Conservation (phyloP, 2,113 vertebrate species). For the Megaceryle maxima region DNA sequence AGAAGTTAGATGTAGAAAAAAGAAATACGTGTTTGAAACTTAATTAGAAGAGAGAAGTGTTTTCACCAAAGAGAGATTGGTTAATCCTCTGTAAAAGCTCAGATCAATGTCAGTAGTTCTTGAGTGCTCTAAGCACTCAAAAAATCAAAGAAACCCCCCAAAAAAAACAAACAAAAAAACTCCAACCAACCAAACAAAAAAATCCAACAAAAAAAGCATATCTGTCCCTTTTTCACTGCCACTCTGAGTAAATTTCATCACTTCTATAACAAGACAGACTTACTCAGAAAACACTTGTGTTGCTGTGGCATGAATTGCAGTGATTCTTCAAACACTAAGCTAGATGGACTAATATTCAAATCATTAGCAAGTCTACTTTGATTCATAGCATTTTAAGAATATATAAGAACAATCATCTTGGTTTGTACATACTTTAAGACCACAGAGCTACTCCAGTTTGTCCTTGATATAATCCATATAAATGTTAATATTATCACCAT, state of each 20-base stretch:
- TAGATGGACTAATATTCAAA: neutral
- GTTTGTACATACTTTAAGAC: neutral
- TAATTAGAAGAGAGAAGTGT: conserved; percentile 12
- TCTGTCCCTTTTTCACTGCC: neutral
- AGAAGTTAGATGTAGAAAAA: neutral
- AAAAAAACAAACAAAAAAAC: too few relatives aligned
- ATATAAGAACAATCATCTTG: neutral
- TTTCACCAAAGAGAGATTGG: conserved; percentile 1
- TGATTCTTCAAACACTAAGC: neutral
- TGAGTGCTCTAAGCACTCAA: neutral
- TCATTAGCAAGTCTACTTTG: neutral
- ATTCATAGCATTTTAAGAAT: too few relatives aligned
- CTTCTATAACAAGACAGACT: neutral
- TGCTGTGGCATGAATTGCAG: neutral
- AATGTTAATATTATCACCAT: neutral
- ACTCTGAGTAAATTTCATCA: neutral
- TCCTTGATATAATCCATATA: neutral
- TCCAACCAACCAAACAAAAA: too few relatives aligned
- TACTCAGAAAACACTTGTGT: neutral
- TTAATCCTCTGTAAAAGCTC: conserved; percentile 9
- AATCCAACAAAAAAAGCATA: neutral
- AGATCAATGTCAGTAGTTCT: neutral
- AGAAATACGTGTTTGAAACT: neutral
- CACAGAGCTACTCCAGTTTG: neutral
- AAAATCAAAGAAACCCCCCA: too few relatives aligned